Evolutionary conservation across 1,140 invertebrate genomes (phyloP).

Genomic region (Vollenhovia emeryi): DNA sequence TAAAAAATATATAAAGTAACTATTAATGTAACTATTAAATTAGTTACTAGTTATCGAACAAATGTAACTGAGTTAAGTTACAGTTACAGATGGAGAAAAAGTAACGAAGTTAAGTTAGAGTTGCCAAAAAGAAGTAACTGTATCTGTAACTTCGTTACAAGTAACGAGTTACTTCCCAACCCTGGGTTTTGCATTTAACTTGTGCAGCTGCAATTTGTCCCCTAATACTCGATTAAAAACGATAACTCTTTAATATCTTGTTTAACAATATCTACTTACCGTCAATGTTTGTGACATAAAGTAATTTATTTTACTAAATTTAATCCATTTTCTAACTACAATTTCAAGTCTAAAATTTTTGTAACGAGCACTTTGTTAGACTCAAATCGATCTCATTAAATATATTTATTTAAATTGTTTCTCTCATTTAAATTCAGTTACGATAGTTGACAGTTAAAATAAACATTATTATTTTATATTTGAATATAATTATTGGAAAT

Average conservation of each 20-base stretch:
- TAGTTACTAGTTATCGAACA: too few species aligned
- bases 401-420: too few species aligned
- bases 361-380: not conserved
- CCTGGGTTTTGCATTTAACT: not conserved
- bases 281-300: not conserved
- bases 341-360: not conserved
- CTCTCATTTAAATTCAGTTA: not conserved
- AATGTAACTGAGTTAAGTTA: too few species aligned
- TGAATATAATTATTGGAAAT: not conserved
- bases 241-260: not conserved
- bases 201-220: not conserved
- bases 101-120: too few species aligned
- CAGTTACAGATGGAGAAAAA: too few species aligned
- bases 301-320: not conserved
- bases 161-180: too few species aligned
- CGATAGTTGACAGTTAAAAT: not conserved
- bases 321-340: not conserved
- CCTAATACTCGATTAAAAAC: not conserved
- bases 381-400: not conserved
- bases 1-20: too few species aligned
- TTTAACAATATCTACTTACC: not conserved
- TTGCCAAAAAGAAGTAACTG: too few species aligned
- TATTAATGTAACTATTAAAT: too few species aligned
- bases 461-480: not conserved
- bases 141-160: too few species aligned